Base-by-base conservation (phyloP, 2,888 invertebrate genomes). In the Drosophila anceps region DNA sequence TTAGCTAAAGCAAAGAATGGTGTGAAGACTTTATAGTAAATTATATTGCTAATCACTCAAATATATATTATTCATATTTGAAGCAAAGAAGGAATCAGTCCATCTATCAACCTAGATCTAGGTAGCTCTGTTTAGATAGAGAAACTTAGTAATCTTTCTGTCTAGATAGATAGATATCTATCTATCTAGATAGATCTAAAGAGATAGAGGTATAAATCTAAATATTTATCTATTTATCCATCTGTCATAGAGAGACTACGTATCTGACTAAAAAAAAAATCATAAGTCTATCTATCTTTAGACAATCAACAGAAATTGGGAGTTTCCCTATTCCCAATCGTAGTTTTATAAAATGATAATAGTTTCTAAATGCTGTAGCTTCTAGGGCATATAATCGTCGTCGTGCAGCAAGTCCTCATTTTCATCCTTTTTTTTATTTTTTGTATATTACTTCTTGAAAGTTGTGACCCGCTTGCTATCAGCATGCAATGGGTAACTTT, bases 381-480 rank as follows among this genome's bases (percentile, higher is more conserved):
- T 2, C 29, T n/a, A 54, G 54, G 2, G 54, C n/a, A 54, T 54
- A 29, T 27, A 13, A 4, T 29, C 12, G 29, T 39, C 29, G 54
- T 15, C n/a, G n/a, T n/a, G 35, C 20, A 5, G 20, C 33, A 20
- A 13, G 6, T 6, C 13, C 8, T 18, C 12, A 50, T 48, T 48
- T n/a, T 15, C 15, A 4, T 15, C 9, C 15, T 24, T 24, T 24
- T 20, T 0, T 13, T 50, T n/a, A n/a, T 24, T 53, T 73, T 59
- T 48, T 74, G 31, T 46, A 53, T 33, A 58, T 46, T 57, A 69
- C 37, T 39, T 39, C 65, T 60, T 54, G 18, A 69, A 80, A 80
- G 76, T 79, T 79, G 71, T 48, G 69, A 61, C 37, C 59, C 62
- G 69, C 63, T 46, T 44, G 71, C 88, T 84, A 84, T 84, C 89